Evolutionary conservation across 2,797 vertebrate species (phyloP), one percentile per base, ranked within the genome.

Genomic region (Acropternis orthonyx): DNA sequence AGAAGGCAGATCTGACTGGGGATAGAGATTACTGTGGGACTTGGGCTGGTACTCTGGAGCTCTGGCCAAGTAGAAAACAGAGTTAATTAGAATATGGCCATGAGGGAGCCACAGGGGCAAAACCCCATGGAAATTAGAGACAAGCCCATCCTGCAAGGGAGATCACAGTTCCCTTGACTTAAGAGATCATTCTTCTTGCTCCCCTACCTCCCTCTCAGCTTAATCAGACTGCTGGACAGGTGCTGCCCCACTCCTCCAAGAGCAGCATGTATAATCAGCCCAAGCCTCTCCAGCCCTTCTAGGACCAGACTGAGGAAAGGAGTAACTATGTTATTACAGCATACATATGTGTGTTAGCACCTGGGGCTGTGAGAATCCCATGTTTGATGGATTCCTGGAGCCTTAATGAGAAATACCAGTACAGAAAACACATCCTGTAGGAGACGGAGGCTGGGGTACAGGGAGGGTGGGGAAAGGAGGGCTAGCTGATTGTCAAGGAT

Each of bases 351-450:
- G 32, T 43, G 12, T 85, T 59, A 52, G 46, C 61, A 69, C 27
- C 44, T 63, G 27, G 7, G 48, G 13, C 62, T 73, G 15, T 56
- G 59, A 77, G 37, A 82, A 7, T 49, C 41, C 55, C 7, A 2
- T 46, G 23, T 37, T 39, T 78, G 46, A 59, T 51, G n/a, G 49
- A 36, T 79, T 72, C 37, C 68, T 28, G 39, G 26, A 58, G 8
- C 36, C 21, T 41, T 46, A 52, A 48, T 62, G 79, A 92, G 72
- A 94, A 95, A 89, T 48, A 56, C 14, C 34, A 63, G 34, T 13
- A 22, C 32, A 58, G 11, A 73, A 71, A 81, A 23, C 10, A 75
- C 12, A 36, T 26, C 15, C 27, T 37, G 19, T 11, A 51, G 56
- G 34, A 76, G 41, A 28, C 59, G 79, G 71, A 52, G 55, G 23